Base-by-base conservation (phyloP, 2,113 vertebrate species). In the Carassius gibelio region DNA sequence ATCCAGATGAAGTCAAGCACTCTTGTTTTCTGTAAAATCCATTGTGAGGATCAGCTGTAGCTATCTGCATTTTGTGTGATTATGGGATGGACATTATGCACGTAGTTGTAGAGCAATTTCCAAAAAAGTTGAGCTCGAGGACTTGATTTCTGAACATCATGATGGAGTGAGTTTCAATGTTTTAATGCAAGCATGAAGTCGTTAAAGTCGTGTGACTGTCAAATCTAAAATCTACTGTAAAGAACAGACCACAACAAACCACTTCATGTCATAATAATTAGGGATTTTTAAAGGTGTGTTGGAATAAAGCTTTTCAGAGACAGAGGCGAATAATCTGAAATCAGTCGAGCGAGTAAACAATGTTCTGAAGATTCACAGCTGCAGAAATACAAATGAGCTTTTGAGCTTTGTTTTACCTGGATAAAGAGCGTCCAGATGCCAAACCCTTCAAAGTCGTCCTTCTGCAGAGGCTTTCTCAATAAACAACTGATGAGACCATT, bases 351-450 rank as follows among this genome's bases (percentile, higher is more conserved):
- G 91, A 89, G 88, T 64, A 83, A 85, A 89, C 82, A 89, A 71
- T 84, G 83, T 36, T 36, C 36, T 36, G 36, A 36, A 36, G 36
- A 36, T 36, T 36, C 36, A 36, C 36, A 36, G 92, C 92, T 93
- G 92, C 86, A 89, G 89, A 87, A 89, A 91, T 85, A 88, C 90
- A 90, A 85, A 88, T 83, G 76, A 87, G 87, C 87, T 87, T 84
- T 80, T 83, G 91, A 90, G 88, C 85, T 82, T 92, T 91, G 90
- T 94, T 91, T 93, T 91, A 94, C 93, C 91, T 93, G 90, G 80
- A 90, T 90, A 85, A 66, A 86, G n/a, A 72, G 36, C 55, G 11
- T 34, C 48, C 50, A 81, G 82, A 71, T 81, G 82, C 23, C 21
- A 23, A 81, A 81, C 69, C 48, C 69, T 42, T 64, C 38, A 74